These are phyloP conservation scores for Tenthredo amoena DNA, from an alignment of 2,888 invertebrate species.

Conservation along the genomic window DNA sequence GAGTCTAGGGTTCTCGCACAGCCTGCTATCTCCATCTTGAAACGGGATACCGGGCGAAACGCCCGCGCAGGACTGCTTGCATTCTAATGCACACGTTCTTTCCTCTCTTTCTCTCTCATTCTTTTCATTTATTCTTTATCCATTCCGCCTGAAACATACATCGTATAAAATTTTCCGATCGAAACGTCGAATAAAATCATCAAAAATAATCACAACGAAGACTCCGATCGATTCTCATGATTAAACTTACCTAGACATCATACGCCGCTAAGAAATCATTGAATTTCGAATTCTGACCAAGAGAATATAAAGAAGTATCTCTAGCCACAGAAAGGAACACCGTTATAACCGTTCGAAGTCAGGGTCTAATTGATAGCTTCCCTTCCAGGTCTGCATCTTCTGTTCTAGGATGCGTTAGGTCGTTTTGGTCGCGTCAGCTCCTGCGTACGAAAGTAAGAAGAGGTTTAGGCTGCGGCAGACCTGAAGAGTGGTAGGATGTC, in stretches of 20 bases:
- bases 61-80: conserved; percentile 66
- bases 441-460: conserved; percentile 33
- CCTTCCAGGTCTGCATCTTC: conserved; percentile 6
- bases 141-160: not conserved
- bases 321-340: not conserved
- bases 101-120: not conserved
- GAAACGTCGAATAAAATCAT: not conserved
- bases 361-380: conserved; percentile 48
- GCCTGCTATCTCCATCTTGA: conserved; percentile 75
- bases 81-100: conserved; percentile 69
- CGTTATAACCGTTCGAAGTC: conserved; percentile 15
- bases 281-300: not conserved
- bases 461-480: not conserved
- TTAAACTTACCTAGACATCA: not conserved
- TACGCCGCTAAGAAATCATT: not conserved
- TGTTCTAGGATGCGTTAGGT: conserved; percentile 23
- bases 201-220: not conserved
- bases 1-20: conserved; percentile 53
- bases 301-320: not conserved
- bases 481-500: not conserved
- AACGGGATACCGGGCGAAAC: conserved; percentile 73
- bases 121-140: not conserved
- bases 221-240: not conserved
- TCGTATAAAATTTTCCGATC: not conserved
- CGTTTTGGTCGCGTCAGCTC: conserved; percentile 22